phyloP scores from a whole-genome alignment of 2,113 vertebrate species.

The Epinephelus moara region DNA sequence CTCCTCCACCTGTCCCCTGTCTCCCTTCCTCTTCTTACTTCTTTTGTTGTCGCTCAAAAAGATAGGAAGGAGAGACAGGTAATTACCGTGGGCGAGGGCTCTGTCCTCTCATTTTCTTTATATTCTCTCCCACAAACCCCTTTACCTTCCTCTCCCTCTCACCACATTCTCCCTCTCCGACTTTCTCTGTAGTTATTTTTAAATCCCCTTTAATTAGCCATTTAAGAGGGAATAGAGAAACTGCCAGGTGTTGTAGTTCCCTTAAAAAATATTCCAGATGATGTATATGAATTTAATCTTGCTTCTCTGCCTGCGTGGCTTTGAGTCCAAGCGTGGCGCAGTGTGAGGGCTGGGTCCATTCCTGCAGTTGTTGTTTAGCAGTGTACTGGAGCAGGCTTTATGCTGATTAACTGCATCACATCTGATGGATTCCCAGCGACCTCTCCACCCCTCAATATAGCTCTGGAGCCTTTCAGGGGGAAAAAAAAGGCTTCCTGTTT shows the following conservation, averaged over 20 bases:
- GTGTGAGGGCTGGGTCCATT: constrained; percentile 33
- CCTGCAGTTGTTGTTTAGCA: constrained; percentile 68
- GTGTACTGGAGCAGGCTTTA: constrained; percentile 72
- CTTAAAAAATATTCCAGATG: neutral
- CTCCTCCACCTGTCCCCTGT: constrained; percentile 2
- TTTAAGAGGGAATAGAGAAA: constrained; percentile 25
- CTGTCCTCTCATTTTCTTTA: constrained; percentile 47
- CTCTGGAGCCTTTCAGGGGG: constrained; percentile 57
- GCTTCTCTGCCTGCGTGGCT: neutral
- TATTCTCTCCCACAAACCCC: constrained; percentile 36
- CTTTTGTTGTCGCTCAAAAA: constrained; percentile 43
- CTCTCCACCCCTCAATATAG: constrained; percentile 62
- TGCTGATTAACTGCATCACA: constrained; percentile 79
- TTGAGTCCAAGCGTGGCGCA: constrained; percentile 35
- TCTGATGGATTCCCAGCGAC: constrained; percentile 74
- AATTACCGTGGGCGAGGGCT: constrained; percentile 49
- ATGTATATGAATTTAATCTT: constrained; percentile 1
- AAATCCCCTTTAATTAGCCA: constrained; percentile 41
- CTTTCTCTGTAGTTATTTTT: constrained; percentile 50
- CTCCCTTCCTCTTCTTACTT: constrained; percentile 7
- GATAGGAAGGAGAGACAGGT: constrained; percentile 43
- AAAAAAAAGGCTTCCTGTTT: constrained; percentile 64
- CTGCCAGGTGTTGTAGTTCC: constrained; percentile 5
- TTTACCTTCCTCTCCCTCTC: constrained; percentile 21
- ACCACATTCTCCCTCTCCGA: neutral